phyloP scores from a whole-genome alignment of 2,113 vertebrate genomes.

The Bos taurus region ARS-UCD2.0 NC_037336.1:43619501-43620000 shows the following conservation, averaged over 20 bases:
- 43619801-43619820: neutral
- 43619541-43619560: neutral
- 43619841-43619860: neutral
- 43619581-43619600: neutral
- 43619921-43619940: neutral
- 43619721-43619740: neutral
- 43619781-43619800: neutral
- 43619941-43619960: neutral
- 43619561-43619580: neutral
- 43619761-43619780: neutral
- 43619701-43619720: neutral
- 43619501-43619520: neutral
- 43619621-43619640: neutral
- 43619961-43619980: neutral
- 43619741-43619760: neutral
- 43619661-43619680: neutral
- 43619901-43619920: neutral
- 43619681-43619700: neutral
- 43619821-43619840: neutral
- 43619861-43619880: neutral
- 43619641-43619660: neutral
- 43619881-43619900: neutral
- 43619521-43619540: neutral
- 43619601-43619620: neutral
- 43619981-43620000: neutral